Evolutionary conservation across 1,140 invertebrate genomes (phyloP).

Genomic region (Drosophila burlai): DNA sequence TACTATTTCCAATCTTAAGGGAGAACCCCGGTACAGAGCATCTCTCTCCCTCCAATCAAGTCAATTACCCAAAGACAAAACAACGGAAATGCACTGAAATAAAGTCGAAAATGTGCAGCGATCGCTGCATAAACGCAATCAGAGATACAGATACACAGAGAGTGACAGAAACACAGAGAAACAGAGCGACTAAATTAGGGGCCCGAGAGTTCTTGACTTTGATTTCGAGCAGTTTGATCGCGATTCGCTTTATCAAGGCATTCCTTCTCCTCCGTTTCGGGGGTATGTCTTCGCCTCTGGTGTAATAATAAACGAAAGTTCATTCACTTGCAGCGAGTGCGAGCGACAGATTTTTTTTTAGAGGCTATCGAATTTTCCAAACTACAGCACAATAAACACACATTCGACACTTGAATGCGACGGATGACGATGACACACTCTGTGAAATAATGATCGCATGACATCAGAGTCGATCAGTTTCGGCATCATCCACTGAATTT

Average conservation of each 20-base stretch:
- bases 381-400: conserved; percentile 8
- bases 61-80: conserved; percentile 66
- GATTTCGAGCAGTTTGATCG: conserved; percentile 54
- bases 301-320: conserved; percentile 70
- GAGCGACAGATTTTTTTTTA: conserved; percentile 7
- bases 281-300: conserved; percentile 17
- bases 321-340: conserved; percentile 59
- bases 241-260: conserved; percentile 56
- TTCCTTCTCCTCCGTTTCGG: conserved; percentile 47
- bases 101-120: conserved; percentile 51
- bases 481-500: conserved; percentile 16
- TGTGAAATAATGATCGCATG: conserved; percentile 51
- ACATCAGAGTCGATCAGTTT: conserved; percentile 70
- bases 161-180: conserved; percentile 8
- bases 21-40: neutral
- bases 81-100: conserved; percentile 67
- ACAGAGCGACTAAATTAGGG: conserved; percentile 63
- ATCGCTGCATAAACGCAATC: conserved; percentile 34
- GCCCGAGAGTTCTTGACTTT: conserved; percentile 74
- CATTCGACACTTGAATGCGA: neutral
- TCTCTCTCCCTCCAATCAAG: conserved; percentile 20
- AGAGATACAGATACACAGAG: conserved; percentile 16
- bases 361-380: conserved; percentile 43
- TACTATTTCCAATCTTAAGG: neutral
- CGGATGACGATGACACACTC: conserved; percentile 61